Evolutionary conservation across 2,888 invertebrate species (phyloP), one percentile per base, ranked within the genome.

Genomic region (Drosophila colorata): DNA sequence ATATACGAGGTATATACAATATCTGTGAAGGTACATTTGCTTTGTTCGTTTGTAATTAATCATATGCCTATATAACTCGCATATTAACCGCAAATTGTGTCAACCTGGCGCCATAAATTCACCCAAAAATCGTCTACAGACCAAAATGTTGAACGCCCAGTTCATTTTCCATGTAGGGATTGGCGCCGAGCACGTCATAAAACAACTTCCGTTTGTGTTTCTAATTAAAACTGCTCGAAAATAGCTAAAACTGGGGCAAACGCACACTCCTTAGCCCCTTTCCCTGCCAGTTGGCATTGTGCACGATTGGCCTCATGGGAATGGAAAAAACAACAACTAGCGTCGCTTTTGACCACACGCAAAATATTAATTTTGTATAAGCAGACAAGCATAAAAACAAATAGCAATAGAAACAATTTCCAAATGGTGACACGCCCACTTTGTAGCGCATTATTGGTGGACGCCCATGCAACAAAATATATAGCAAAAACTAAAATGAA

Each of bases 201-300:
- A 82, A 53, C 41, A 56, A 79, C 67, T 82, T 78, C 67, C 82
- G 79, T 59, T 82, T 71, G 69, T 59, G 57, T 71, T 79, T 75
- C 69, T 79, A 82, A 82, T 82, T 82, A 79, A 74, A 66, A 52
- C 46, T 44, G 33, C 58, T 40, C 31, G 43, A 56, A 51, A 56
- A 61, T 40, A 58, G 37, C 70, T 53, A 48, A 61, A 67, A 68
- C 38, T 47, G 41, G 51, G 51, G 8, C 48, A 58, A n/a, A 48
- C 14, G 8, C 31, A 55, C 13, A 13, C 11, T 4, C 4, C 13
- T 4, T 4, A 4, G 33, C 33, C 4, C 13, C 33, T n/a, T n/a
- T n/a, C n/a, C n/a, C n/a, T n/a, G n/a, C n/a, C 33, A 33, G 1
- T 33, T 13, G 33, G 33, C 33, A 13, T 33, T 33, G 33, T 33